Conservation (phyloP, 1,140 invertebrate genomes). For the Cotesia chilonis region DNA sequence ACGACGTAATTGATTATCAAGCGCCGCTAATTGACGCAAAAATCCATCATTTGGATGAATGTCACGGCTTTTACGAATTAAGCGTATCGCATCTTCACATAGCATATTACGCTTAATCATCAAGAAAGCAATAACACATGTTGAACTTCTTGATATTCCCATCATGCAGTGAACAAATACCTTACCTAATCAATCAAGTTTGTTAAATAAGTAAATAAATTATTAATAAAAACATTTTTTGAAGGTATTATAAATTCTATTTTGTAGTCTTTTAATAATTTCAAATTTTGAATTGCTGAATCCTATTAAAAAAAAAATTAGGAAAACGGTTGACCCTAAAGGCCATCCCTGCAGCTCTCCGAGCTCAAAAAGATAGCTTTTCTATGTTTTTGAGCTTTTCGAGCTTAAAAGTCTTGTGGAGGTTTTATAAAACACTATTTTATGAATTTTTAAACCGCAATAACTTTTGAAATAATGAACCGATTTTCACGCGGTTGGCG, state of each 20-base stretch:
- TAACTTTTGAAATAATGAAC: too few species aligned
- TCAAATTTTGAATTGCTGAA: too few species aligned
- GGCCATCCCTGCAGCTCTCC: too few species aligned
- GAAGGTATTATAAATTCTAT: not conserved
- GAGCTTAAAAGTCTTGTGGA: too few species aligned
- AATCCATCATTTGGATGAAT: slow-evolving; percentile 85
- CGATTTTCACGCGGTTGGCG: too few species aligned
- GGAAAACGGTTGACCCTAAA: too few species aligned
- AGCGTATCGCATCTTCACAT: slow-evolving; percentile 76
- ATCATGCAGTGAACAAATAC: slow-evolving; percentile 83
- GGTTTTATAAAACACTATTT: too few species aligned
- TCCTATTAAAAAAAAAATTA: too few species aligned
- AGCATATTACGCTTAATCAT: slow-evolving; percentile 84
- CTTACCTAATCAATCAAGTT: slow-evolving; percentile 69
- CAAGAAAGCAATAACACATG: slow-evolving; percentile 81
- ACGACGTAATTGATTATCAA: slow-evolving; percentile 73
- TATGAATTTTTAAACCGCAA: too few species aligned
- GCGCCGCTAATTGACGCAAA: slow-evolving; percentile 76
- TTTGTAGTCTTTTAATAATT: too few species aligned
- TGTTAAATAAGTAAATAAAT: slow-evolving; percentile 29
- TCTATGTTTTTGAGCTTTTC: too few species aligned
- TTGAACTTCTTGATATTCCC: slow-evolving; percentile 83
- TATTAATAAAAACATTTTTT: slow-evolving; percentile 19
- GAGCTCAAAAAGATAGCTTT: too few species aligned
- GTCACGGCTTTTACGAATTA: slow-evolving; percentile 73